Evolutionary conservation across 2,888 invertebrate species (phyloP), one percentile per base, ranked within the genome.

Genomic region (Agriopis leucophaearia): DNA sequence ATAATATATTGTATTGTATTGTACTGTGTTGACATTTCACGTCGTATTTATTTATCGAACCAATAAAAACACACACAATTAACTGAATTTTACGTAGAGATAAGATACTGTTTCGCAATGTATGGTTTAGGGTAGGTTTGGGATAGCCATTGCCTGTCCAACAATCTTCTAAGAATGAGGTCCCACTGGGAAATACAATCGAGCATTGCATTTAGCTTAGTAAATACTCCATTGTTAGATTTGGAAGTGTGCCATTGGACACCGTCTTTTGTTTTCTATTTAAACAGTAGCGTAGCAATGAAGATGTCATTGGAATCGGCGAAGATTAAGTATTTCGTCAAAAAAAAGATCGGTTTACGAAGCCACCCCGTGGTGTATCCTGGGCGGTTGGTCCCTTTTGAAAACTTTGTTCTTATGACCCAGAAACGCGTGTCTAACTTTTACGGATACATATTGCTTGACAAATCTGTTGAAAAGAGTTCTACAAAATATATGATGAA

Each of bases 181-280:
- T 82, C 84, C 85, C 83, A 75, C 81, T 75, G 87, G 77, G 85
- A 79, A 67, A 84, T 81, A 88, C 85, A 87, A 88, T 85, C 78
- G 81, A 75, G 69, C 78, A 76, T 72, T 78, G 75, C 76, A 80
- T 76, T 78, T 75, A 76, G 72, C 73, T 74, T 71, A 75, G 69
- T 75, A 76, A 80, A 79, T 77, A 81, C 78, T 69, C 77, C 72
- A 74, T 79, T 81, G 80, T 79, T 61, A 75, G 64, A 77, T 80
- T 81, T 82, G 80, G 81, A 81, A 82, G 81, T 73, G 81, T 84
- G 83, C 82, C 83, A 82, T 60, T 61, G 58, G 55, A 70, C 70
- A 58, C 54, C 42, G 52, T 50, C 67, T 71, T 67, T 60, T 69
- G 56, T 64, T 67, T 68, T 55, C 66, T 3, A 64, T 66, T 55